Conservation (phyloP, 2,113 vertebrate species). For the Crotalus tigris region DNA sequence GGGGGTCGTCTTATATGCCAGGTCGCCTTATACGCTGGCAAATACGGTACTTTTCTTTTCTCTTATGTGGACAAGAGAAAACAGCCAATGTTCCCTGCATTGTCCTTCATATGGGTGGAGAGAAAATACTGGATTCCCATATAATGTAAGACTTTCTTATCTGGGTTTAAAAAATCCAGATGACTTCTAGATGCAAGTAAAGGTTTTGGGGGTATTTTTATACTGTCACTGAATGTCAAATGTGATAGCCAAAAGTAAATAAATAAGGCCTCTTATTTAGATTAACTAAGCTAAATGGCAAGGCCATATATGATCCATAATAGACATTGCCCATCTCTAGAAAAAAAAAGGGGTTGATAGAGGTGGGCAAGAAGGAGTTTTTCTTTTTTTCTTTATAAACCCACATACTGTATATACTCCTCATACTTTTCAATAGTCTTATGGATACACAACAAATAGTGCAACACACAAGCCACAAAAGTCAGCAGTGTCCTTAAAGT, state of each 20-base stretch:
- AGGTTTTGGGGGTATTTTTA: neutral
- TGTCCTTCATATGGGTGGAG: neutral
- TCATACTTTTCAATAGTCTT: neutral
- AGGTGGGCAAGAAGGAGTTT: neutral
- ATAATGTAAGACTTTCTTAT: neutral
- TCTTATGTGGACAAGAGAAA: neutral
- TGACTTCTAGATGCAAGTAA: neutral
- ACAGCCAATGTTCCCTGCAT: neutral
- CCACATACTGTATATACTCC: neutral
- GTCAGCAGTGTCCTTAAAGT: neutral
- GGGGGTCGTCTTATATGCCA: too few relatives aligned
- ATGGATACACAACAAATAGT: conserved; percentile 4
- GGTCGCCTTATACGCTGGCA: too few relatives aligned
- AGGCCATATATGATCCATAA: neutral
- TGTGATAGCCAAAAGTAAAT: neutral
- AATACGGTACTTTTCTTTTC: neutral
- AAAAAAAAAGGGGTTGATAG: neutral
- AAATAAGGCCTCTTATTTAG: neutral
- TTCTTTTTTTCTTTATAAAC: neutral
- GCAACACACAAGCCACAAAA: neutral
- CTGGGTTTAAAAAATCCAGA: neutral
- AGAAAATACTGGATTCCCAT: neutral
- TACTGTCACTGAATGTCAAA: neutral
- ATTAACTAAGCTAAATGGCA: neutral
- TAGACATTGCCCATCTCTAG: neutral